Base-by-base conservation (phyloP, 1,140 invertebrate species). In the Cataglyphis hispanica region DNA sequence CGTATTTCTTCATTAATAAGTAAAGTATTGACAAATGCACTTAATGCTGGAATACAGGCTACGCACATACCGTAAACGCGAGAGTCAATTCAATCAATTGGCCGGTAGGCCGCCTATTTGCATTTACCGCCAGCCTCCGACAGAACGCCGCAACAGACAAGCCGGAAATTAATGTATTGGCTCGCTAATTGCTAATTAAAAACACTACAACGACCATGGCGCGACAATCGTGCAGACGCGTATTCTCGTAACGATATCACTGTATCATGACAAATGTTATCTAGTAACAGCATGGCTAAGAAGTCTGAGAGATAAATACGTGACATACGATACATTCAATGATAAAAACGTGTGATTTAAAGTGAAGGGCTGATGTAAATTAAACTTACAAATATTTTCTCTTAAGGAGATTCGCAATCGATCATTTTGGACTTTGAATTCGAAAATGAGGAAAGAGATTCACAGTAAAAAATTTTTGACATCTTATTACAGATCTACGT, bases 51-150 rank as follows among this genome's bases (percentile, higher is more conserved):
- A 63, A 58, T 43, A 56, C 46, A 50, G 46, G 16, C 63, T 40
- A 16, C 19, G 70, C 19, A 46, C 58, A 63, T 89, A 77, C 74
- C 74, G 85, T 61, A 63, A 77, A 84, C 69, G 43, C 40, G 81
- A 86, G 88, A 94, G 92, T 95, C 94, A 94, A 95, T 95, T 94
- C 93, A 93, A 95, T 95, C 94, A 95, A 95, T 95, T 94, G 94
- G 90, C 89, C 91, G 87, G 87, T 91, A 90, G 83, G 77, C 83
- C 85, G 92, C 88, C 93, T 94, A 94, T 95, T 94, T 94, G 93
- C 94, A 94, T 95, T 94, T 92, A 93, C 91, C 92, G 84, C 84
- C 56, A 76, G 67, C 70, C 81, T 89, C 67, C 53, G 89, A 91
- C 92, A 91, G 92, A 93, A 94, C 88, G 91, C 93, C 92, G 91